These are phyloP conservation scores for Aporophyla nigra DNA, from an alignment of 2,888 invertebrate species.

Conservation along the genomic window DNA sequence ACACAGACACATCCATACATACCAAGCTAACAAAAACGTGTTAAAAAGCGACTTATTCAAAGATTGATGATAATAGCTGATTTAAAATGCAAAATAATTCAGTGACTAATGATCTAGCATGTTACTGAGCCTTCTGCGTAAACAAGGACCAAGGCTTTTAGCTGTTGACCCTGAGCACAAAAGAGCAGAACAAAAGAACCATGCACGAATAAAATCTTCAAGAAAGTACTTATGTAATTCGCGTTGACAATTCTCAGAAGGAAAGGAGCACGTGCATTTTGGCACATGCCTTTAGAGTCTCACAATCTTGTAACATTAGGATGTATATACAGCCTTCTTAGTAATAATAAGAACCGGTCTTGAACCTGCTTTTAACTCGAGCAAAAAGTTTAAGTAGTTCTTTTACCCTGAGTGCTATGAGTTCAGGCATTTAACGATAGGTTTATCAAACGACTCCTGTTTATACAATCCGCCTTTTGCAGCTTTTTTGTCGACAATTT, in stretches of 20 bases:
- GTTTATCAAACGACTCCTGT: constrained; percentile 36
- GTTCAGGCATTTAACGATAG: constrained; percentile 7
- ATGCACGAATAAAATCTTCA: background rate
- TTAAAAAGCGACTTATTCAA: background rate
- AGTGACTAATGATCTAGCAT: constrained; percentile 11
- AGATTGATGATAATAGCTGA: background rate
- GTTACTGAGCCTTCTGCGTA: background rate
- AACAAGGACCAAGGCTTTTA: constrained; percentile 18
- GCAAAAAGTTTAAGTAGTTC: constrained; percentile 59
- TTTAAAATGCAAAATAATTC: constrained; percentile 19
- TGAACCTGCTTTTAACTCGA: constrained; percentile 39
- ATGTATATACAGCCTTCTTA: constrained; percentile 16
- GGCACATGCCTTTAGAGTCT: constrained; percentile 22
- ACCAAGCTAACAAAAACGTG: too few relatives aligned
- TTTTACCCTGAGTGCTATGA: constrained; percentile 43
- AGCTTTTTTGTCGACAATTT: background rate
- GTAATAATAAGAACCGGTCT: constrained; percentile 48
- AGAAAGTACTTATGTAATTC: constrained; percentile 3
- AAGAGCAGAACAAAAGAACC: background rate
- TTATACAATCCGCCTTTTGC: constrained; percentile 7
- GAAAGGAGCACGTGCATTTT: constrained; percentile 23
- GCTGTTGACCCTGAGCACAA: constrained; percentile 12
- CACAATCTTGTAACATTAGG: constrained; percentile 29
- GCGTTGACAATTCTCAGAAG: constrained; percentile 16
- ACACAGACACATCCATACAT: too few relatives aligned